Percentiles rank a stretch among this genome's conserved stretches.
phyloP scores from a whole-genome alignment of 1,140 invertebrate genomes.

The Sinella curviseta region DNA sequence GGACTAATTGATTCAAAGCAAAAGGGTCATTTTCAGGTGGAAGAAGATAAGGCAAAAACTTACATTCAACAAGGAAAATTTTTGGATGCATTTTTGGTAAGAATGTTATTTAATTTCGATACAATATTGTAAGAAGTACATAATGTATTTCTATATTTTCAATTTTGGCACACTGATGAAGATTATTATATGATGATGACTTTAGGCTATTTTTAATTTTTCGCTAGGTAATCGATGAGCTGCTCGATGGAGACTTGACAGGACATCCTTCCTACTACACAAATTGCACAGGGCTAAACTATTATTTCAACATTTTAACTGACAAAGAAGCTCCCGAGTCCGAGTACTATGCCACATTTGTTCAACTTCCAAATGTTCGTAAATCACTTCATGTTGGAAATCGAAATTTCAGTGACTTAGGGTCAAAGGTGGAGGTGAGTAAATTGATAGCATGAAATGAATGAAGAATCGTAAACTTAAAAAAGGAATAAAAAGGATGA shows the following conservation, averaged over 20 bases:
- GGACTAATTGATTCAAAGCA: constrained; percentile 72
- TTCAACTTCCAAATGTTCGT: constrained; percentile 59
- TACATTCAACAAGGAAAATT: constrained; percentile 66
- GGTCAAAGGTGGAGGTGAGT: constrained; percentile 50
- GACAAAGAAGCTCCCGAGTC: constrained; percentile 58
- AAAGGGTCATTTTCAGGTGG: constrained; percentile 62
- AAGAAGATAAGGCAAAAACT: constrained; percentile 61
- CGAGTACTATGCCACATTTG: constrained; percentile 55
- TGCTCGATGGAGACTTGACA: constrained; percentile 71
- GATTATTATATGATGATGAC: not conserved
- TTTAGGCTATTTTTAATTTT: not conserved
- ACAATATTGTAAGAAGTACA: not conserved
- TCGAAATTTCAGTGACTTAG: constrained; percentile 63
- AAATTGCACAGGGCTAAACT: constrained; percentile 75
- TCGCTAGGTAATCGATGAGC: constrained; percentile 63
- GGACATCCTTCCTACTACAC: constrained; percentile 66
- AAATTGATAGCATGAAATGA: constrained; percentile 44
- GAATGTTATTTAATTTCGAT: constrained; percentile 47
- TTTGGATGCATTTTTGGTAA: constrained; percentile 65
- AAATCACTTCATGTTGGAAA: constrained; percentile 81
- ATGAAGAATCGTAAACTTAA: no score
- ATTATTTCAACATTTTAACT: constrained; percentile 78
- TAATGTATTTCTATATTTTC: no score
- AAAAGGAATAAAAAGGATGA: no score
- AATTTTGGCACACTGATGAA: no score